phyloP scores from a whole-genome alignment of 2,888 invertebrate species.

The Chymomyza procnemis region DNA sequence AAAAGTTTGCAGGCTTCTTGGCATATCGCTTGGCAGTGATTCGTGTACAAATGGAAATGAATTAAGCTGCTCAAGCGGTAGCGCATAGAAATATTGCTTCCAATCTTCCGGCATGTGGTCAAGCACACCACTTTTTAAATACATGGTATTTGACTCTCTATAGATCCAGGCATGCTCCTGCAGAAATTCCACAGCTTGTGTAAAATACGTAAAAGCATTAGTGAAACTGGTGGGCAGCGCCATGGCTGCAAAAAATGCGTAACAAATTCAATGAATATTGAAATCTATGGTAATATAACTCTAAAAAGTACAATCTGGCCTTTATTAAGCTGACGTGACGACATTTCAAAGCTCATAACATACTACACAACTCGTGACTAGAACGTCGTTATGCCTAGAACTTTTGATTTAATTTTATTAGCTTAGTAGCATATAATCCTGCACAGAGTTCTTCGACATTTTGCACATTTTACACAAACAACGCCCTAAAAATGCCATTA shows the following conservation, averaged over 20 bases:
- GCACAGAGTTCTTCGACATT: too few species aligned
- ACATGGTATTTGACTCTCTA: constrained; percentile 83
- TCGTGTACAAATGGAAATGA: constrained; percentile 75
- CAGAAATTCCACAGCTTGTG: constrained; percentile 81
- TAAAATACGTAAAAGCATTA: constrained; percentile 80
- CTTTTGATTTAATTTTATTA: too few species aligned
- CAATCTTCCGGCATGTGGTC: constrained; percentile 81
- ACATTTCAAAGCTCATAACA: too few species aligned
- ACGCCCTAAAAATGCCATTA: too few species aligned
- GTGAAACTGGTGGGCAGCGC: constrained; percentile 69
- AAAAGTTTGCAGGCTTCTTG: constrained; percentile 36
- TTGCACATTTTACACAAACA: too few species aligned
- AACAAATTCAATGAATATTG: not conserved
- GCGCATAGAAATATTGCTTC: constrained; percentile 77
- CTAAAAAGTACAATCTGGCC: not conserved
- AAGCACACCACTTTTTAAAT: constrained; percentile 81
- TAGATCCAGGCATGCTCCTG: constrained; percentile 82
- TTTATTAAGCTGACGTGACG: too few species aligned
- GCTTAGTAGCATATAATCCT: too few species aligned
- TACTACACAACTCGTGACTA: too few species aligned
- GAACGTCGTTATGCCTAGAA: too few species aligned
- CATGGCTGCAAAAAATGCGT: constrained; percentile 67
- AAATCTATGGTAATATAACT: not conserved
- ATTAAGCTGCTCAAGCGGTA: constrained; percentile 79
- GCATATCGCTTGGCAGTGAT: constrained; percentile 1